Conservation (phyloP, 2,888 invertebrate genomes). For the Perithous albicinctus region DNA sequence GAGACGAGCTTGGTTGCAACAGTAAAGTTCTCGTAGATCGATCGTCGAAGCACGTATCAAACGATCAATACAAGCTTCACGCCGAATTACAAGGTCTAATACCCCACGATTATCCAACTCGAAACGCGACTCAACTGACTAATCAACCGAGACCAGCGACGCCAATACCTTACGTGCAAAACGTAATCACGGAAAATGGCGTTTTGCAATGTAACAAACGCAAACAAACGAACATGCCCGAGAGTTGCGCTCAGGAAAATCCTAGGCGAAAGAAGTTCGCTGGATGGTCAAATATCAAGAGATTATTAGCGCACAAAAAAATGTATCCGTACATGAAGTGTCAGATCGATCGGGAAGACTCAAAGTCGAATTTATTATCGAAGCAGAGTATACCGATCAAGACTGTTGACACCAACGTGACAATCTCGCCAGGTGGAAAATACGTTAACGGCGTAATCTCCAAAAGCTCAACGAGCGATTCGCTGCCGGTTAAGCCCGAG, state of each 20-base stretch:
- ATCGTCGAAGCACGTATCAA: slow-evolving; percentile 87
- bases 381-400: slow-evolving; percentile 76
- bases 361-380: slow-evolving; percentile 80
- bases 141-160: slow-evolving; percentile 85
- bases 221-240: slow-evolving; percentile 85
- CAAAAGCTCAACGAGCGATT: slow-evolving; percentile 79
- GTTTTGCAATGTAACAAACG: slow-evolving; percentile 78
- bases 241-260: slow-evolving; percentile 79
- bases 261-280: slow-evolving; percentile 80
- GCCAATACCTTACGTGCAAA: slow-evolving; percentile 90
- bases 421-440: slow-evolving; percentile 83
- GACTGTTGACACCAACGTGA: slow-evolving; percentile 84
- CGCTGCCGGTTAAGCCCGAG: slow-evolving; percentile 83
- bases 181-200: slow-evolving; percentile 87
- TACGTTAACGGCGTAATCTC: slow-evolving; percentile 81
- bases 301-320: slow-evolving; percentile 82
- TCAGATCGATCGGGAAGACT: slow-evolving; percentile 80
- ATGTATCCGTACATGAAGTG: slow-evolving; percentile 78
- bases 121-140: slow-evolving; percentile 78
- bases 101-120: slow-evolving; percentile 85
- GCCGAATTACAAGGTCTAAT: slow-evolving; percentile 85
- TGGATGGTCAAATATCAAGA: slow-evolving; percentile 86
- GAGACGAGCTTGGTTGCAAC: slow-evolving; percentile 86
- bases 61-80: slow-evolving; percentile 74
- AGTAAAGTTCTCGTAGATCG: slow-evolving; percentile 87